phyloP scores from a whole-genome alignment of 1,140 invertebrate genomes.

The Papilio helenus region DNA sequence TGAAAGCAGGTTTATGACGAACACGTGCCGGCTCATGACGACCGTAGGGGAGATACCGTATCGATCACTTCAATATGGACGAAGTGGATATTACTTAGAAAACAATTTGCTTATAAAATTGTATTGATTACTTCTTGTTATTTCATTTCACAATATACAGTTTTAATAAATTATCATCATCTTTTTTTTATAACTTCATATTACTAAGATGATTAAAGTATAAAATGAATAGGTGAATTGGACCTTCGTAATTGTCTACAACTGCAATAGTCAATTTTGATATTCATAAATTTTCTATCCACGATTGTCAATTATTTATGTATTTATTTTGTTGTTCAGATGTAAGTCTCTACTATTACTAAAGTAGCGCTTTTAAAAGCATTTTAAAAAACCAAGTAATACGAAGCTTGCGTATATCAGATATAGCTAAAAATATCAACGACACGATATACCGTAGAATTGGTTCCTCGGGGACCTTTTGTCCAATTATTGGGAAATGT shows the following conservation, averaged over 20 bases:
- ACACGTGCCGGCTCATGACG: conserved; percentile 65
- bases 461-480: conserved; percentile 73
- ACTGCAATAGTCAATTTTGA: too few relatives aligned
- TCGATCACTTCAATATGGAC: conserved; percentile 52
- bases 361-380: neutral
- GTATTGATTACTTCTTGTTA: neutral
- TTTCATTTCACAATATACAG: neutral
- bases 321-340: too few relatives aligned
- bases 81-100: neutral
- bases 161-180: too few relatives aligned
- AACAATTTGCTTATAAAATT: conserved; percentile 6
- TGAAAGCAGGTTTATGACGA: conserved; percentile 76
- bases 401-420: neutral
- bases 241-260: too few relatives aligned
- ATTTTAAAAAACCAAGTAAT: neutral
- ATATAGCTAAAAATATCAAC: conserved; percentile 2
- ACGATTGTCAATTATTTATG: too few relatives aligned
- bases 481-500: conserved; percentile 67
- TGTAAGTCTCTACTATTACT: neutral
- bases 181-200: too few relatives aligned
- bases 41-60: conserved; percentile 52
- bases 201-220: too few relatives aligned
- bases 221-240: too few relatives aligned
- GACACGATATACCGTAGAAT: conserved; percentile 57
- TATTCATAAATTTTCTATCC: too few relatives aligned